Evolutionary conservation across 2,888 invertebrate species (phyloP), one percentile per base, ranked within the genome.

Genomic region (Odontocolon sp.): DNA sequence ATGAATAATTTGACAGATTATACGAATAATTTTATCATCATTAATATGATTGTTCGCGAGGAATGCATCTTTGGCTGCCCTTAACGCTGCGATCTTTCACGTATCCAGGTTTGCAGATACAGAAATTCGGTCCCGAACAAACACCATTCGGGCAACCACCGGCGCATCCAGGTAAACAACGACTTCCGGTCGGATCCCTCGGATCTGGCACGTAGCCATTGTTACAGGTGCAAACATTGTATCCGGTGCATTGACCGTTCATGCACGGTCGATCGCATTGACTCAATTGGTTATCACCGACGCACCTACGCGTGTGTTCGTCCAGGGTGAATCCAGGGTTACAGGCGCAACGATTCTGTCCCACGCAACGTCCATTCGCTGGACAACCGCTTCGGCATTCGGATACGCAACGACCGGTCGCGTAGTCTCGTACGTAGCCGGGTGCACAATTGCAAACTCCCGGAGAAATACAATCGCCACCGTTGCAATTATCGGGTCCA

Each of bases 91-190:
- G 88, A 82, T 94, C 94, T 82, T 94, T 95, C 66, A 91, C 88
- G 86, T 91, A 96, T 0, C 96, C 96, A 0, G 92, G 91, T 82
- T 94, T 94, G 84, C 96, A 96, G 73, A 95, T 92, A 85, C 96
- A 96, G 84, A 94, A 92, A 88, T 95, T 94, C 0, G 96, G 96
- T 0, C 93, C 93, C 0, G 95, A 93, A 82, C 96, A 96, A 16
- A 92, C 91, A 2, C 95, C 96, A 84, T 96, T 96, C 5, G 92
- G 91, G 81, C 96, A 96, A 0, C 95, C 95, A n/a, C 92, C 92
- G 0, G 93, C 91, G 82, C 96, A 96, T 78, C 93, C 90, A 0
- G 94, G 93, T 3, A 92, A 82, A 80, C 94, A 94, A 64, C 92
- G 92, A 84, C 31, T 82, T 0, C 81, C 68, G 1, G 82, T 81